Base-by-base conservation (phyloP, 1,140 invertebrate genomes). In the Antheraea pernyi region DNA sequence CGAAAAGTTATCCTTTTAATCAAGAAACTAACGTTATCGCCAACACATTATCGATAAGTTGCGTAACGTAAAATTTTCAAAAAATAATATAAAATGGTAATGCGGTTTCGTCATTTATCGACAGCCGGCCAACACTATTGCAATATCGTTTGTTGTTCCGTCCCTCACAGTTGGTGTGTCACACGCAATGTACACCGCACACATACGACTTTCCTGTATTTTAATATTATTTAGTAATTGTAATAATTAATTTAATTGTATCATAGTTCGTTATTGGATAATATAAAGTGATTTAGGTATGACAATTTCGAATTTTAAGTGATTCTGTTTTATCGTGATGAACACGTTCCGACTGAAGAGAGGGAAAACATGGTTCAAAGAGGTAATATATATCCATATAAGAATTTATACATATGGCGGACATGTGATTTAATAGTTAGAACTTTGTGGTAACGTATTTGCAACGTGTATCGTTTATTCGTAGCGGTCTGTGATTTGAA, bases 101-200 rank as follows among this genome's bases (percentile, higher is more conserved):
- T 22, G 22, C 19, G 30, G 22, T 61, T 61, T 61, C 19, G 59
- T 22, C 19, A 61, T 61, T 10, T 61, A 61, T 61, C 59, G 59
- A 61, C 9, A 19, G 46, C 11, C 16, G 7, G 19, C 22, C 61
- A 63, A 8, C 61, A 63, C 61, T 63, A 63, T n/a, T 30, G 7
- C 30, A 63, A 37, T 63, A 63, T 63, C 19, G 30, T 36, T 63
- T 63, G 61, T 63, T 63, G 30, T 63, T 36, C 61, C 19, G 61
- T 37, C 16, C 46, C 46, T 53, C 10, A 5, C 19, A 63, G 61
- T 36, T 16, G n/a, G 30, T 63, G 61, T 63, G 61, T 36, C 19
- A 22, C 61, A n/a, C 19, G 61, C 61, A n/a, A 63, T 63, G 61
- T n/a, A 63, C 19, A 16, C 59, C 22, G n/a, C 61, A n/a, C 61